Evolutionary conservation across 1,140 invertebrate genomes (phyloP).

Genomic region (Panagrolaimus sp.): DNA sequence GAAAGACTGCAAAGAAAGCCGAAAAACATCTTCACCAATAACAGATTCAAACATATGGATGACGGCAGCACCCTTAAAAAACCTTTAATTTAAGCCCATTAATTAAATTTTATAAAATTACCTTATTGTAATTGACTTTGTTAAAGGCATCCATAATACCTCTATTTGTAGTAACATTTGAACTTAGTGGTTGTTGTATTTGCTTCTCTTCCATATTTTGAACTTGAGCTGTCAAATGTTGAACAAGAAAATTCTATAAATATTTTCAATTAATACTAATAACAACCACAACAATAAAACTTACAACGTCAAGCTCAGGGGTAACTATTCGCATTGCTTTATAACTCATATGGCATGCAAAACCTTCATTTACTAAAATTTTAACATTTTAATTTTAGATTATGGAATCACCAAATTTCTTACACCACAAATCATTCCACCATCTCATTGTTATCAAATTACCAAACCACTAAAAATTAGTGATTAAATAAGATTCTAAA

Average conservation of each 20-base stretch:
- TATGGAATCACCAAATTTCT: too few relatives aligned
- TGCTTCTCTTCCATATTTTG: conserved; percentile 23
- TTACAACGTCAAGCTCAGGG: conserved; percentile 13
- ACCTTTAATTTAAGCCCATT: too few relatives aligned
- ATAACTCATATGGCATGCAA: conserved; percentile 30
- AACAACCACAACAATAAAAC: neutral
- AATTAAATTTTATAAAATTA: too few relatives aligned
- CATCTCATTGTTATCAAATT: conserved; percentile 40
- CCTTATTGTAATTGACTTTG: conserved; percentile 31
- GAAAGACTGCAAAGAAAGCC: conserved; percentile 19
- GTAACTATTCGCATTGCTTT: conserved; percentile 34
- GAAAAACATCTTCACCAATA: conserved; percentile 28
- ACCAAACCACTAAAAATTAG: conserved; percentile 42
- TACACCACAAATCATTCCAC: conserved; percentile 7
- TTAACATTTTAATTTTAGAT: too few relatives aligned
- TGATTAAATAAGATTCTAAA: too few relatives aligned
- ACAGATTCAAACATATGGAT: conserved; percentile 19
- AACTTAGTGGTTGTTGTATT: conserved; percentile 19
- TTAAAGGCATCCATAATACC: conserved; percentile 21
- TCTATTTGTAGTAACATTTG: conserved; percentile 16
- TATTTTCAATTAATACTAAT: neutral
- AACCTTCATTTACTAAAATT: conserved; percentile 36
- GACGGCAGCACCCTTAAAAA: conserved; percentile 22
- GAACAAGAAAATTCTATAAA: conserved; percentile 25
- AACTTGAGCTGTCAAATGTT: conserved; percentile 22